Base-by-base conservation (phyloP, 2,888 invertebrate genomes). In the Labia minor region DNA sequence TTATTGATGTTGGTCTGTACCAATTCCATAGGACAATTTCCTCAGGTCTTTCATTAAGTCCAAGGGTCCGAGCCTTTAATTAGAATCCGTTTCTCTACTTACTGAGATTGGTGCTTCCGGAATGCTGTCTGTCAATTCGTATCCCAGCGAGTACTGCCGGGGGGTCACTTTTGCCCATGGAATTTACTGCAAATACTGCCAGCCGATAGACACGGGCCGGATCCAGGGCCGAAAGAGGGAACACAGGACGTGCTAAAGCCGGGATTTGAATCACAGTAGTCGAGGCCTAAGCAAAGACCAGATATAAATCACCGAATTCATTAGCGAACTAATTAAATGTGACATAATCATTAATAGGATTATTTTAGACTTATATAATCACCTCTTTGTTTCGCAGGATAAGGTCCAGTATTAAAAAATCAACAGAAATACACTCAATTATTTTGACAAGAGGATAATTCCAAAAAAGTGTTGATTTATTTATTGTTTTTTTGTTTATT, bases 101-200 rank as follows among this genome's bases (percentile, higher is more conserved):
- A 49, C 49, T 49, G 14, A 49, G 49, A 16, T 49, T 11, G 49
- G 49, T 14, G 49, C 14, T 49, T 16, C 49, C 49, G 49, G 49
- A n/a, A 16, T 4, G 49, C 16, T 49, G 49, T n/a, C 49, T 49
- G 49, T 11, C 49, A 49, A 49, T 49, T 49, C 81, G 75, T 8
- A 88, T 82, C 74, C 85, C 85, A 68, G 85, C 85, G 75, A 91
- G 81, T 67, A 88, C 83, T 67, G 89, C 88, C 1, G 90, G 87
- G 65, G 86, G 86, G 67, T 83, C 80, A 70, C 90, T 91, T 71
- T 86, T 83, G 68, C 92, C 92, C 74, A 87, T 85, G 6, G 89
- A 87, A 72, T 92, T 93, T 72, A 89, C 88, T 19, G 92, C 89
- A 76, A 89, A 92, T 26, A 92, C 87, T 70, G 86, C 81, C 71